phyloP scores from a whole-genome alignment of 2,888 invertebrate species.

The Nomada lathburiana region DNA sequence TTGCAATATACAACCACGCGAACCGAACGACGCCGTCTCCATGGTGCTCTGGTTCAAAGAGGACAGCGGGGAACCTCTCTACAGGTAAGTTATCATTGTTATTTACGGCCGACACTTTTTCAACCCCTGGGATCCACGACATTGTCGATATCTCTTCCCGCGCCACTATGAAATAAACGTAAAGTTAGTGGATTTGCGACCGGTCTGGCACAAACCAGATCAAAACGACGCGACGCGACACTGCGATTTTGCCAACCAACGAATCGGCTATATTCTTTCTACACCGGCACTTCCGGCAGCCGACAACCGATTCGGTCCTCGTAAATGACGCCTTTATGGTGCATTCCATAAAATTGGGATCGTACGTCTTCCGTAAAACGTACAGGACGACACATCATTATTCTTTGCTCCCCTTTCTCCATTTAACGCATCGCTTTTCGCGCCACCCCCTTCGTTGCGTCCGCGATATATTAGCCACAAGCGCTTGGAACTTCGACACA shows the following conservation, averaged over 20 bases:
- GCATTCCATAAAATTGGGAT: constrained; percentile 59
- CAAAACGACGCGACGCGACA: constrained; percentile 25
- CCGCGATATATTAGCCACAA: not conserved
- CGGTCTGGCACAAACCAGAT: not conserved
- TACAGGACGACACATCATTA: not conserved
- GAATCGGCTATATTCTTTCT: constrained; percentile 54
- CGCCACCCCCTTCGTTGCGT: not conserved
- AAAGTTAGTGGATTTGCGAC: constrained; percentile 16
- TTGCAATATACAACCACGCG: constrained; percentile 94
- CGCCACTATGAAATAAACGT: not conserved
- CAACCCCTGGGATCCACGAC: not conserved
- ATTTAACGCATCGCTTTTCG: not conserved
- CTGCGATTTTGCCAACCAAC: constrained; percentile 58
- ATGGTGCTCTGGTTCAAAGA: constrained; percentile 97
- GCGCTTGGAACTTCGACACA: too few relatives aligned
- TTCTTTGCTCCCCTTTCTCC: not conserved
- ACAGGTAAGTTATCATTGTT: constrained; percentile 87
- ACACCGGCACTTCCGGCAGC: constrained; percentile 27
- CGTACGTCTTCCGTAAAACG: constrained; percentile 20
- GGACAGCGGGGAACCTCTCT: constrained; percentile 90
- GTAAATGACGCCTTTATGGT: constrained; percentile 64
- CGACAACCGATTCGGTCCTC: constrained; percentile 53
- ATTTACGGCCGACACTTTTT: constrained; percentile 46
- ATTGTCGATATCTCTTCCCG: too few relatives aligned
- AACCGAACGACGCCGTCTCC: constrained; percentile 93